phyloP scores from a whole-genome alignment of 2,113 vertebrate genomes.

The Ictalurus punctatus region DNA sequence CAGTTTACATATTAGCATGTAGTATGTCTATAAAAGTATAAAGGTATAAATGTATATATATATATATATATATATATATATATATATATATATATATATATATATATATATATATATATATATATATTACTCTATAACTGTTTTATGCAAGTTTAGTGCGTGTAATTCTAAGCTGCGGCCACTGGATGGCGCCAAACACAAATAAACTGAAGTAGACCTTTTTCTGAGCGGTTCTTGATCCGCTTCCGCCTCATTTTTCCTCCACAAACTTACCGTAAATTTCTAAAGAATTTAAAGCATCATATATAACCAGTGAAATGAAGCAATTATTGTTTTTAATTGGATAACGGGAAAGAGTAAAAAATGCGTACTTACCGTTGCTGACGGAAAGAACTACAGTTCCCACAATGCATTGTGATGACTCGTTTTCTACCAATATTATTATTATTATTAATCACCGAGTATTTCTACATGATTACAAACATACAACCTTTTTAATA shows the following conservation, averaged over 20 bases:
- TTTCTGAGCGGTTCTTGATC: neutral
- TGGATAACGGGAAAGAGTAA: no score
- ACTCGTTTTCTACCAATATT: neutral
- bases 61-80: no score
- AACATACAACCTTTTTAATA: no score
- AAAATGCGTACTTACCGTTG: no score
- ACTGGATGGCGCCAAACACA: neutral
- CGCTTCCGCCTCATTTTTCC: neutral
- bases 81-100: no score
- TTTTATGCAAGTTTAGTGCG: neutral
- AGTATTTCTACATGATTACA: no score
- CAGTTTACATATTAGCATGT: no score
- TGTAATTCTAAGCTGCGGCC: neutral
- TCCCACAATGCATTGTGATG: neutral
- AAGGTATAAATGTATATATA: no score
- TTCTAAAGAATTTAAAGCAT: neutral
- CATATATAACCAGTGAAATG: neutral
- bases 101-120: no score
- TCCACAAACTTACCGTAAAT: neutral
- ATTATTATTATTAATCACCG: no score
- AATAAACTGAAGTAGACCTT: neutral
- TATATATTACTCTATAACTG: neutral
- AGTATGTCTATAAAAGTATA: no score
- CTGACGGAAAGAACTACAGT: neutral
- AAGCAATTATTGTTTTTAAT: neutral